Evolutionary conservation across 2,113 vertebrate genomes (phyloP).

Genomic region (Euleptes europaea): DNA sequence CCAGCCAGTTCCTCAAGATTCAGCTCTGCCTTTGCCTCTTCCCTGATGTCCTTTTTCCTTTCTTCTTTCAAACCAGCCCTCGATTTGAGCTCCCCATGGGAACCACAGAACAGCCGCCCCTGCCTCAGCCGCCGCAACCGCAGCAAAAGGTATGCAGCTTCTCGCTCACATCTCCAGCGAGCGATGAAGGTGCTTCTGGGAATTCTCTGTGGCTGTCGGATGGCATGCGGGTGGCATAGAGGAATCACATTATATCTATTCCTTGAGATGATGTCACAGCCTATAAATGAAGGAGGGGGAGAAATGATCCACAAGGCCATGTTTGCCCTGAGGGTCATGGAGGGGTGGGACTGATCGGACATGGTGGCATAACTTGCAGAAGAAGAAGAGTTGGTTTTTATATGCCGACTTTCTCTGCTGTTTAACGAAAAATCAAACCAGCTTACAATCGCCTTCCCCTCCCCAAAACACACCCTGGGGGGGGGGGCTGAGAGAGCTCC

Average conservation of each 20-base stretch:
- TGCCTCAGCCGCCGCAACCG: conserved; percentile 86
- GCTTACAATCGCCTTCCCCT: too few relatives aligned
- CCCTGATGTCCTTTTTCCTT: not conserved
- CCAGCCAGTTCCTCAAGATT: conserved; percentile 19
- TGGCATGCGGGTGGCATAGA: too few relatives aligned
- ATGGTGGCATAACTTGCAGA: too few relatives aligned
- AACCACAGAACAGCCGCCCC: conserved; percentile 92
- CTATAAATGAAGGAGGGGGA: too few relatives aligned
- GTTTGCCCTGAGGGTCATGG: not conserved
- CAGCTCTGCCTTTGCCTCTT: conserved; percentile 30
- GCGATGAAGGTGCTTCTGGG: too few relatives aligned
- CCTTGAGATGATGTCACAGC: not conserved
- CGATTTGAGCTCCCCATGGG: conserved; percentile 98
- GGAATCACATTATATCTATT: too few relatives aligned
- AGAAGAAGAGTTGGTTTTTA: too few relatives aligned
- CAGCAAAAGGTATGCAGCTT: conserved; percentile 84
- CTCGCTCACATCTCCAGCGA: not conserved
- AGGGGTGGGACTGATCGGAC: not conserved
- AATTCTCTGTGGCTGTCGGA: too few relatives aligned
- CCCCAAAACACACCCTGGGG: too few relatives aligned
- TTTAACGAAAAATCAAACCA: too few relatives aligned
- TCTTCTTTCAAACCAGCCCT: conserved; percentile 78
- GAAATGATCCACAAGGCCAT: not conserved
- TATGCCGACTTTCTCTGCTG: too few relatives aligned
- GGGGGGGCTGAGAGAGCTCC: too few relatives aligned